A percentile compares a stretch with the other conserved stretches of the same genome.
phyloP scores from a whole-genome alignment of 2,113 vertebrate species.

The Solea senegalensis region DNA sequence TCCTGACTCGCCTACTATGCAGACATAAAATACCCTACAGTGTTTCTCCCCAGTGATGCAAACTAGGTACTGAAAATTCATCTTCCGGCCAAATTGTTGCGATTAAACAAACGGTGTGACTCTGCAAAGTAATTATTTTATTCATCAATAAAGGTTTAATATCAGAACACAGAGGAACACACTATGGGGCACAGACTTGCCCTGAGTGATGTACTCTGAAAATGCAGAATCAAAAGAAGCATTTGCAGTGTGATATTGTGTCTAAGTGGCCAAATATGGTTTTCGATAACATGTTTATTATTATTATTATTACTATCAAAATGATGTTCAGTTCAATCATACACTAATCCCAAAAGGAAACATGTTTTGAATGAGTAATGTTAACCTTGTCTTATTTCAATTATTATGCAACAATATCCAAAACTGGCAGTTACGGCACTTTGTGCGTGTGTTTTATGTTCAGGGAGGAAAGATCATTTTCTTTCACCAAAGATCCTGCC shows the following conservation, averaged over 20 bases:
- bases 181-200: conserved; percentile 13
- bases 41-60: conserved; percentile 31
- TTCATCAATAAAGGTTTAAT: conserved; percentile 18
- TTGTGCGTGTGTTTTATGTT: too few species aligned
- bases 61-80: conserved; percentile 35
- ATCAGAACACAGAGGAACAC: background rate
- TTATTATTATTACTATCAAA: too few species aligned
- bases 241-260: background rate
- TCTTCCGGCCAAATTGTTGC: conserved; percentile 36
- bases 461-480: too few species aligned
- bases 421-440: too few species aligned
- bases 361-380: too few species aligned
- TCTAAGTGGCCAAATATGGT: background rate
- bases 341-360: too few species aligned
- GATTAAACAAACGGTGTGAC: conserved; percentile 44
- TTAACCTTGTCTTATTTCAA: too few species aligned
- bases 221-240: conserved; percentile 1
- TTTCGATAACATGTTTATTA: too few species aligned
- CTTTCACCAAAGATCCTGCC: too few species aligned
- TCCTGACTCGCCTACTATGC: conserved; percentile 21
- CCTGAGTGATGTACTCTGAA: conserved; percentile 8
- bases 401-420: too few species aligned
- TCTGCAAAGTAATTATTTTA: conserved; percentile 33
- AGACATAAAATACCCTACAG: conserved; percentile 28
- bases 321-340: too few species aligned